Evolutionary conservation across 2,888 invertebrate species (phyloP), one percentile per base, ranked within the genome.

Genomic region (Nomada fucata): DNA sequence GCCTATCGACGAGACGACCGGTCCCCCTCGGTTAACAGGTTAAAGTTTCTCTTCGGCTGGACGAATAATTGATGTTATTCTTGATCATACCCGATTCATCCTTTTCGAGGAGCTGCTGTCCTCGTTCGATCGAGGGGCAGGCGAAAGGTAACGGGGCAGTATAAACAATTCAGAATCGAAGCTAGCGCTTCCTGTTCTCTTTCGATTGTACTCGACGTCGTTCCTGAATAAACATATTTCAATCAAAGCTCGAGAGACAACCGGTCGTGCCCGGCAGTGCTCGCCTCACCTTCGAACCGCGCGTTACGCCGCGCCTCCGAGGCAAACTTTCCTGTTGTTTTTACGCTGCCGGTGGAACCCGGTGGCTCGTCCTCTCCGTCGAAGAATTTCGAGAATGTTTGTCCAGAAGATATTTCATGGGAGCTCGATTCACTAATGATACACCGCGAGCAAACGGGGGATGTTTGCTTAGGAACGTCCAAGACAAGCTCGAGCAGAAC

Each of bases 141-240:
- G 61, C 53, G 73, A 73, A 64, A 72, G 72, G 72, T 57, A 70
- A 53, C 68, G 82, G 64, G 74, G 44, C 67, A 82, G 77, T 70
- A 60, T 77, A 83, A 83, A 83, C 83, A 82, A 82, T 82, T 77
- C 73, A 53, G 77, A 69, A 82, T 74, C 73, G 74, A 67, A 71
- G 73, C 57, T 57, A 70, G 57, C 65, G 70, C 80, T 82, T 67
- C 67, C 81, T 80, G 72, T 69, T 79, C 69, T 55, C 73, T 70
- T 74, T 70, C 74, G 36, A 70, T 77, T 68, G 84, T 67, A 77
- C 86, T 86, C 75, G 50, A 82, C 79, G 87, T 87, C 85, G 79
- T 75, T 65, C 82, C 75, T 85, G 82, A 74, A 76, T 87, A 86
- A 86, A 86, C 85, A 86, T 75, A 57, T 77, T 79, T 84, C 87